These are phyloP conservation scores for Scaptomyza hsui DNA, from an alignment of 1,140 invertebrate genomes.

Conservation along the genomic window DNA sequence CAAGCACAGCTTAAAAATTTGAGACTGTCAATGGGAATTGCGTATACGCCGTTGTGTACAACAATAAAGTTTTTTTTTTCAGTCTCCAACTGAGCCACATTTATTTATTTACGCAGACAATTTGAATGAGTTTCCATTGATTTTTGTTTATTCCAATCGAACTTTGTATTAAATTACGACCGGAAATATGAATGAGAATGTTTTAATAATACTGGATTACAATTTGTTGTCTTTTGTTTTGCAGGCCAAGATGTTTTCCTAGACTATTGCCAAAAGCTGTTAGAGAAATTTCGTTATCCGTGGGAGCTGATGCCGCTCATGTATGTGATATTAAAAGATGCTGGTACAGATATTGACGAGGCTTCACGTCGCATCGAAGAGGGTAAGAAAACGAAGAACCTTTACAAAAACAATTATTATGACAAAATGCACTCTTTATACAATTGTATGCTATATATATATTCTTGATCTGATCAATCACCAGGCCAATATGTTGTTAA, in stretches of 20 bases:
- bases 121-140: constrained; percentile 1
- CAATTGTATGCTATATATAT: constrained; percentile 19
- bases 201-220: not conserved
- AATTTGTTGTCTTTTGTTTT: constrained; percentile 71
- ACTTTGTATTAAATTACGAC: constrained; percentile 38
- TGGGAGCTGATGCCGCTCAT: constrained; percentile 90
- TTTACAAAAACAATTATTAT: not conserved
- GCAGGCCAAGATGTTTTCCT: constrained; percentile 87
- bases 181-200: constrained; percentile 1
- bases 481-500: constrained; percentile 86
- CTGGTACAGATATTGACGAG: constrained; percentile 88
- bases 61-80: constrained; percentile 4
- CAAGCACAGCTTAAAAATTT: constrained; percentile 37
- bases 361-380: constrained; percentile 88
- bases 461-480: constrained; percentile 55
- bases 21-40: constrained; percentile 19
- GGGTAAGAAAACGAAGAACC: constrained; percentile 85
- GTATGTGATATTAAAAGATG: constrained; percentile 89
- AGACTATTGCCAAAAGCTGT: constrained; percentile 88
- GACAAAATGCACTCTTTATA: constrained; percentile 2
- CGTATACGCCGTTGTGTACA: constrained; percentile 26
- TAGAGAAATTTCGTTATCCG: constrained; percentile 89
- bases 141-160: constrained; percentile 26
- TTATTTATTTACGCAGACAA: constrained; percentile 32
- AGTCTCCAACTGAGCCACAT: constrained; percentile 8